Evolutionary conservation across 2,888 invertebrate genomes (phyloP).

Genomic region (Cosmia pyralina): DNA sequence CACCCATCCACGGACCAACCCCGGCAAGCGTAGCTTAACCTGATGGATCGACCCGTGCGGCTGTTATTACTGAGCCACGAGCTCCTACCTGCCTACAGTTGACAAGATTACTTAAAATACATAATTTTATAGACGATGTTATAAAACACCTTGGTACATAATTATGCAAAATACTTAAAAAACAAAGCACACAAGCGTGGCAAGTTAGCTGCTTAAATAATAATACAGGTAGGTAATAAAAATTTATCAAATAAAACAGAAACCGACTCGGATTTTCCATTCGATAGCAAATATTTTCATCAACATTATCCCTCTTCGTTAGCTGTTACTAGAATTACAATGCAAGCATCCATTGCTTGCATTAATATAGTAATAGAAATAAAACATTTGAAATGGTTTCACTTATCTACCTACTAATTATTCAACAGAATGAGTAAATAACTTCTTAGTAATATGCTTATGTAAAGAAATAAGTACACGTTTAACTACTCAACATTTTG

Average conservation of each 20-base stretch:
- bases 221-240: background rate
- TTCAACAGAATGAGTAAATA: background rate
- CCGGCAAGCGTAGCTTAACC: no score
- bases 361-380: no score
- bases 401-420: background rate
- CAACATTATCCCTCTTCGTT: slow-evolving; percentile 8
- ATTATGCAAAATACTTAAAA: background rate
- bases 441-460: background rate
- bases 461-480: slow-evolving; percentile 1
- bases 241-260: background rate
- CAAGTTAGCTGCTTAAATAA: background rate
- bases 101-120: no score
- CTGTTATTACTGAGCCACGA: no score
- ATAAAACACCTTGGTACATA: background rate
- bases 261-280: slow-evolving; percentile 3
- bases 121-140: slow-evolving; percentile 10
- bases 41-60: no score
- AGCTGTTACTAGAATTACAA: background rate
- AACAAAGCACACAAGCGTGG: background rate
- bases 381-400: slow-evolving; percentile 10
- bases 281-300: slow-evolving; percentile 9
- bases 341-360: no score
- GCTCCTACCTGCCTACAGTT: background rate
- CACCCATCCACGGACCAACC: no score
- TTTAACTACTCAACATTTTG: slow-evolving; percentile 10